Conservation (phyloP, 2,113 vertebrate species). For the Ceuthmochares aereus region DNA sequence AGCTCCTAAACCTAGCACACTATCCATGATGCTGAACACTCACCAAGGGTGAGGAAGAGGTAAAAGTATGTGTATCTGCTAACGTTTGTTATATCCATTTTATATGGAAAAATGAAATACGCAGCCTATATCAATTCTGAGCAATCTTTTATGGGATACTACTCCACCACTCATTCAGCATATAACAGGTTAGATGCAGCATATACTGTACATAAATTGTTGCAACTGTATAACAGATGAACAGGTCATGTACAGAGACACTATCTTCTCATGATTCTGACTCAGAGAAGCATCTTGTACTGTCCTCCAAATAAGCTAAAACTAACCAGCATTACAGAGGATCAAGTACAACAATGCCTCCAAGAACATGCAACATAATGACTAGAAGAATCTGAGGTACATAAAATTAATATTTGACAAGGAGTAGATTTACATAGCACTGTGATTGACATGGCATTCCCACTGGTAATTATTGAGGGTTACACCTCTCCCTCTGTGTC, state of each 20-base stretch:
- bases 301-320: not conserved
- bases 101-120: not conserved
- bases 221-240: not conserved
- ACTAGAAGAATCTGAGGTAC: not conserved
- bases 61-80: not conserved
- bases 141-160: not conserved
- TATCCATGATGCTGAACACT: rapidly evolving
- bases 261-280: not conserved
- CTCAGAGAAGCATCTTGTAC: not conserved
- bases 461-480: not conserved
- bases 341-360: not conserved
- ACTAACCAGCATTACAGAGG: not conserved
- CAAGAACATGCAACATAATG: not conserved
- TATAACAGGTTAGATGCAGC: not conserved
- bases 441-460: not conserved
- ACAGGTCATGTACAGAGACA: not conserved
- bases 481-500: not conserved
- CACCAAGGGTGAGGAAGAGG: not conserved
- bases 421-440: not conserved
- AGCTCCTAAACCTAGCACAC: not conserved
- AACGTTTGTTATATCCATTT: not conserved
- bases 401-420: not conserved
- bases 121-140: not conserved
- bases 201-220: not conserved
- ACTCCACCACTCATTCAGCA: not conserved